Conservation (phyloP, 2,113 vertebrate genomes). For the Centropus unirufus region DNA sequence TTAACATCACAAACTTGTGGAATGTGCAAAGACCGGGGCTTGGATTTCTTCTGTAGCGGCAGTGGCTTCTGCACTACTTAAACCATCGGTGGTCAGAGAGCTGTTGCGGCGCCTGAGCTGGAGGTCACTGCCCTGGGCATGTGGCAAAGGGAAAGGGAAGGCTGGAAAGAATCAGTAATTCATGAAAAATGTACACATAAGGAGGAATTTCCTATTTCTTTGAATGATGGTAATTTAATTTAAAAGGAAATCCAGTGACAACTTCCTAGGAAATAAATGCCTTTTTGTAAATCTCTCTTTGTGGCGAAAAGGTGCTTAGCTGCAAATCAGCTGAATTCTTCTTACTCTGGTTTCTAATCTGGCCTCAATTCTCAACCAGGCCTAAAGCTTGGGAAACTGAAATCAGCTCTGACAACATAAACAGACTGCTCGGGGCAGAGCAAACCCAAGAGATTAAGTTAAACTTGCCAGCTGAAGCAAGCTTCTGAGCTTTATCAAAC, state of each 20-base stretch:
- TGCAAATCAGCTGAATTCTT: conserved; percentile 27
- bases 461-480: not conserved
- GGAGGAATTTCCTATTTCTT: conserved; percentile 34
- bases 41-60: not conserved
- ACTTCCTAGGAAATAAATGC: conserved; percentile 27
- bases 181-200: conserved; percentile 6
- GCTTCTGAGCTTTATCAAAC: not conserved
- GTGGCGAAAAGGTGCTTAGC: conserved; percentile 20
- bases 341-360: not conserved
- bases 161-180: conserved; percentile 49
- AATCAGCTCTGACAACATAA: conserved; percentile 9
- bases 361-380: not conserved
- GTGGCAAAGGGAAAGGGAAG: conserved; percentile 12
- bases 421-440: conserved; percentile 18
- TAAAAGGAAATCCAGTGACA: conserved; percentile 35
- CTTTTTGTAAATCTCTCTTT: conserved; percentile 16
- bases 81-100: not conserved
- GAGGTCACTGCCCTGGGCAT: not conserved
- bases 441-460: conserved; percentile 22
- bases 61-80: not conserved
- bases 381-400: not conserved
- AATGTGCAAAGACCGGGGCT: not conserved
- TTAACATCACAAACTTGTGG: not conserved
- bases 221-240: conserved; percentile 32
- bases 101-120: not conserved